Percentiles rank a stretch among this genome's conserved stretches.
Evolutionary conservation across 2,113 vertebrate species (phyloP).

Genomic region (Oncorhynchus keta): DNA sequence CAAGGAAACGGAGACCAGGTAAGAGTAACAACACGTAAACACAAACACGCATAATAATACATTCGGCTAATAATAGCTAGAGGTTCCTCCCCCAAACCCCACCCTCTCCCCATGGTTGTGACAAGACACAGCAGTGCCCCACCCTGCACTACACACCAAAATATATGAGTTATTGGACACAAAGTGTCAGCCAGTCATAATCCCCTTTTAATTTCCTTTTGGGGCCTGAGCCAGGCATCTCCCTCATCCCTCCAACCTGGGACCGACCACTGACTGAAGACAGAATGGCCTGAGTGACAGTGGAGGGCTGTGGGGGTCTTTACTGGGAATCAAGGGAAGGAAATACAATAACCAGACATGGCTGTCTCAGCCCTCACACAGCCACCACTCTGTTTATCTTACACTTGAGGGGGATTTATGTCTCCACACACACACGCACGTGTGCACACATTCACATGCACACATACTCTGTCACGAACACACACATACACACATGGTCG

Average conservation of each 20-base stretch:
- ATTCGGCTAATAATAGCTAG: too few relatives aligned
- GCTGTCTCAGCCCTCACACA: constrained; percentile 74
- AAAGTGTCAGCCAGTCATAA: constrained; percentile 78
- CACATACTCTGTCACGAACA: constrained; percentile 19
- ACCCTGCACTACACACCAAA: constrained; percentile 48
- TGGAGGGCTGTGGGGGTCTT: constrained; percentile 79
- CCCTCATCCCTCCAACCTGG: constrained; percentile 78
- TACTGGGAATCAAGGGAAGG: constrained; percentile 92
- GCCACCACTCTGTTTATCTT: constrained; percentile 96
- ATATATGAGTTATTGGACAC: constrained; percentile 73
- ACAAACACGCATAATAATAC: too few relatives aligned
- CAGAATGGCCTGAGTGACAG: constrained; percentile 81
- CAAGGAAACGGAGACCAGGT: too few relatives aligned
- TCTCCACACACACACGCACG: not conserved
- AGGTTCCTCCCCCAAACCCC: constrained; percentile 27
- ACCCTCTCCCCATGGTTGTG: constrained; percentile 36
- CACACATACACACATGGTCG: constrained; percentile 44
- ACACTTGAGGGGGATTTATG: constrained; percentile 95
- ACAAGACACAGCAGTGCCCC: constrained; percentile 23
- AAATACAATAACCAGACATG: constrained; percentile 98
- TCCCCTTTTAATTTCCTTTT: constrained; percentile 99
- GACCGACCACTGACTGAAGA: constrained; percentile 49
- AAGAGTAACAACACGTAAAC: too few relatives aligned
- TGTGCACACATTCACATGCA: not conserved
- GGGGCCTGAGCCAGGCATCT: constrained; percentile 90